A percentile compares a stretch with the other conserved stretches of the same genome.
Conservation (phyloP, 2,797 vertebrate species). For the Microcaecilia unicolor region DNA sequence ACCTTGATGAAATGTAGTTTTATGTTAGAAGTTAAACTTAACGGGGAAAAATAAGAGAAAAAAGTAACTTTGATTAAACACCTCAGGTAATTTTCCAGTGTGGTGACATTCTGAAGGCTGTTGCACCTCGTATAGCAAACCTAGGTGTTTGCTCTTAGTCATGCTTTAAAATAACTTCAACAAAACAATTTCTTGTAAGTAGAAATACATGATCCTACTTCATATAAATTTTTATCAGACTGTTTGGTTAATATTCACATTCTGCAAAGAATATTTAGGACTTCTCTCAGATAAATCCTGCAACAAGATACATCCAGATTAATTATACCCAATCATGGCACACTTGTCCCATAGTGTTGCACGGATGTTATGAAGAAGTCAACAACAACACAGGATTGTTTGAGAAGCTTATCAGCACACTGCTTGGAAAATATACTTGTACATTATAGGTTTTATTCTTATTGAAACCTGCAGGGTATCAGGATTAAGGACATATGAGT, state of each 20-base stretch:
- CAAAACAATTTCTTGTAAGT: conserved; percentile 39
- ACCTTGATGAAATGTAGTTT: conserved; percentile 81
- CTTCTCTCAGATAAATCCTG: conserved; percentile 14
- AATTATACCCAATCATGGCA: too few relatives aligned
- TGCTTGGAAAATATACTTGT: too few relatives aligned
- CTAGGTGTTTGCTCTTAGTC: conserved; percentile 46
- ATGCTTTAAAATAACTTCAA: conserved; percentile 47
- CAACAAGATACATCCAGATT: not conserved
- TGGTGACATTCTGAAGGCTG: conserved; percentile 45
- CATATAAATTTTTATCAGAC: conserved; percentile 39
- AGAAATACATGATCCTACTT: conserved; percentile 27
- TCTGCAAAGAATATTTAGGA: conserved; percentile 17
- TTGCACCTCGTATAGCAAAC: conserved; percentile 39
- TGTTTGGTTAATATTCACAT: conserved; percentile 13
- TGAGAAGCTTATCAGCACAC: too few relatives aligned
- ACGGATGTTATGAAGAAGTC: too few relatives aligned
- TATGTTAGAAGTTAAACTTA: conserved; percentile 48
- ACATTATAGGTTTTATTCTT: too few relatives aligned
- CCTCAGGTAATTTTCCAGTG: conserved; percentile 47
- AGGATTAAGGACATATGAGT: too few relatives aligned
- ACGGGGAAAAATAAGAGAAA: conserved; percentile 20
- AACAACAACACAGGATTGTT: too few relatives aligned
- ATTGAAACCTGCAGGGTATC: too few relatives aligned
- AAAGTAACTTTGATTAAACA: conserved; percentile 53
- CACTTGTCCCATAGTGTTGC: too few relatives aligned